phyloP scores from a whole-genome alignment of 2,113 vertebrate species.

The Parotia lawesii region DNA sequence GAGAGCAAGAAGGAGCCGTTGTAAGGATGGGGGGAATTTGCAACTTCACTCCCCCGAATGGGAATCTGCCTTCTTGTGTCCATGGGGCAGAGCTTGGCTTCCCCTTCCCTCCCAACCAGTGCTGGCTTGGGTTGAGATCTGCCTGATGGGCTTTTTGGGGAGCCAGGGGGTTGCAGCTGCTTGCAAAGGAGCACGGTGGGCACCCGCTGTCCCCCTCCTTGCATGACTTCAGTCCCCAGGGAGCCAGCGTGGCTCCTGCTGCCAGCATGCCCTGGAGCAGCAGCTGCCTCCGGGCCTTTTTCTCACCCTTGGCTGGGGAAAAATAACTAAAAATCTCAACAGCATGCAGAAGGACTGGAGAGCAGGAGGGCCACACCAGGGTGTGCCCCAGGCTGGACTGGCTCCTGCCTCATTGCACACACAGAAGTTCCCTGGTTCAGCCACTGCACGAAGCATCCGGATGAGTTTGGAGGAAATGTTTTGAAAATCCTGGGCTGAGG shows the following conservation, averaged over 20 bases:
- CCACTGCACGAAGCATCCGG: rapidly evolving
- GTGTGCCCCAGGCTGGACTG: rapidly evolving
- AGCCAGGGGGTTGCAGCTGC: neutral
- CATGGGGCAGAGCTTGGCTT: neutral
- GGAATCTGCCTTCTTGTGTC: neutral
- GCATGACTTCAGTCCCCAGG: neutral
- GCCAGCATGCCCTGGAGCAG: neutral
- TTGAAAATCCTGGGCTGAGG: neutral
- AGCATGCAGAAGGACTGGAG: neutral
- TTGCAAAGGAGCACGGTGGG: neutral
- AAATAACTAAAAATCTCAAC: neutral
- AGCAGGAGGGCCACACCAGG: neutral
- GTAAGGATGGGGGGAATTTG: neutral
- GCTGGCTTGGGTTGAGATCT: neutral
- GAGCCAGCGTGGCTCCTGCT: neutral
- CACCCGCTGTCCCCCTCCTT: neutral
- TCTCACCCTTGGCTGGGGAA: neutral
- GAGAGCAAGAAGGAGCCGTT: slow-evolving; percentile 9
- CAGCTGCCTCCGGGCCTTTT: neutral
- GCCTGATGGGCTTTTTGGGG: neutral
- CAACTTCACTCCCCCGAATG: neutral
- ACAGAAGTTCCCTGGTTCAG: rapidly evolving
- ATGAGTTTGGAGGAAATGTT: neutral
- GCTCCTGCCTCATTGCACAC: neutral
- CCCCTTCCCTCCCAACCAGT: neutral